Base-by-base conservation (phyloP, 2,113 vertebrate species). In the Solea senegalensis region DNA sequence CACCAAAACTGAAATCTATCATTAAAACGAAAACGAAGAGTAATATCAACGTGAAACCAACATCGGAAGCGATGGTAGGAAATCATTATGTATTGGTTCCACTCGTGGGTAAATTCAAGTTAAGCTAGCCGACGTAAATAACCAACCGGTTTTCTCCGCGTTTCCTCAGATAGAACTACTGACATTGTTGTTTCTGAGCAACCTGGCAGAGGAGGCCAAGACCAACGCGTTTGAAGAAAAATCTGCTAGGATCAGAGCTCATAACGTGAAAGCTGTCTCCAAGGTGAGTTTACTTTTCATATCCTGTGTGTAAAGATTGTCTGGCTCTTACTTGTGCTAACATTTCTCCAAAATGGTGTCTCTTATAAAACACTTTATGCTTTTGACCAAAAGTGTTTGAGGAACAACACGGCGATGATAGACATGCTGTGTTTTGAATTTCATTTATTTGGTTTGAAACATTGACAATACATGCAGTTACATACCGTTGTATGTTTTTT, bases 201-300 rank as follows among this genome's bases (percentile, higher is more conserved):
- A 65, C 26, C 81, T 94, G 67, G 90, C 90, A 0, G 89, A 93
- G 58, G 91, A 93, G 72, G 90, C 91, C 2, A 91, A 81, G 64
- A 60, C 87, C 39, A 90, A 88, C 57, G 92, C 92, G 2, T 92
- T 92, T 73, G 91, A 92, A 27, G 92, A 91, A 12, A 93, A 90
- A 82, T 88, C 87, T 3, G 81, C 84, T 8, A 92, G 85, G 2
- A 91, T 93, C 46, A 80, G 85, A 85, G 80, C 63, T 28, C 81
- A 90, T 0, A 92, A 94, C 8, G 54, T 93, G 40, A 84, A 21
- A 72, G 86, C 91, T 3, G 89, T 90, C 1, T 65, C 85, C 14
- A 93, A 94, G 91, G 93, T 93, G 10, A 50, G 71, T 52, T 21
- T 21, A 21, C 21, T 21, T 21, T 21, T 21, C 34, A 34, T 34